phyloP scores from a whole-genome alignment of 2,797 vertebrate species.

The Melanotaenia parkinsoni region DNA sequence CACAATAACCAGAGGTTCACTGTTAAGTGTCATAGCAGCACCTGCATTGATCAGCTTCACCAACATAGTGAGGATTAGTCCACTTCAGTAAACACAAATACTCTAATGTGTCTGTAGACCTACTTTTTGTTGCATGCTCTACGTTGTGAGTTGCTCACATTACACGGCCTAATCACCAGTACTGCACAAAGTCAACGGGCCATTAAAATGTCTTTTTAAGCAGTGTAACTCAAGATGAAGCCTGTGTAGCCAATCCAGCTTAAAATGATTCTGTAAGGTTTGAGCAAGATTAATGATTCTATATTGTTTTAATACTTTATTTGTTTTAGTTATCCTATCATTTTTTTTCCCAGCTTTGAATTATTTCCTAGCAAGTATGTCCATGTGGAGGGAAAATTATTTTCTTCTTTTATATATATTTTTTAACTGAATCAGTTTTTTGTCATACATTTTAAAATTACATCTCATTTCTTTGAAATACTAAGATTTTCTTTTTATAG shows the following conservation, averaged over 20 bases:
- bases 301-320: slow-evolving; percentile 35
- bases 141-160: slow-evolving; percentile 11
- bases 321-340: slow-evolving; percentile 19
- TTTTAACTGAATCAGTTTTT: neutral
- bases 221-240: neutral
- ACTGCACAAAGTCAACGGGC: slow-evolving; percentile 43
- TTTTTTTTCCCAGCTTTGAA: slow-evolving; percentile 15
- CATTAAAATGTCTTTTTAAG: slow-evolving; percentile 19
- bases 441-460: slow-evolving; percentile 27
- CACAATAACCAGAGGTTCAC: slow-evolving; percentile 18
- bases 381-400: slow-evolving; percentile 8
- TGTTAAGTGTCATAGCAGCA: slow-evolving; percentile 44
- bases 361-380: slow-evolving; percentile 20
- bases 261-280: neutral
- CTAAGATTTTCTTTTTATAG: slow-evolving; percentile 4
- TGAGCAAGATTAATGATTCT: neutral
- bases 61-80: slow-evolving; percentile 13
- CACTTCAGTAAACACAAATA: slow-evolving; percentile 13
- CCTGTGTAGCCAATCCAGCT: slow-evolving; percentile 12
- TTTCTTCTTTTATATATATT: slow-evolving; percentile 1
- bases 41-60: slow-evolving; percentile 21
- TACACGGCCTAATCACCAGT: slow-evolving; percentile 46
- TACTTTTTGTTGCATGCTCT: slow-evolving; percentile 36
- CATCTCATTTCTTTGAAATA: slow-evolving; percentile 42
- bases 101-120: neutral